These are phyloP conservation scores for Lycophotia porphyrea DNA, from an alignment of 2,888 invertebrate genomes.

Conservation along the genomic window DNA sequence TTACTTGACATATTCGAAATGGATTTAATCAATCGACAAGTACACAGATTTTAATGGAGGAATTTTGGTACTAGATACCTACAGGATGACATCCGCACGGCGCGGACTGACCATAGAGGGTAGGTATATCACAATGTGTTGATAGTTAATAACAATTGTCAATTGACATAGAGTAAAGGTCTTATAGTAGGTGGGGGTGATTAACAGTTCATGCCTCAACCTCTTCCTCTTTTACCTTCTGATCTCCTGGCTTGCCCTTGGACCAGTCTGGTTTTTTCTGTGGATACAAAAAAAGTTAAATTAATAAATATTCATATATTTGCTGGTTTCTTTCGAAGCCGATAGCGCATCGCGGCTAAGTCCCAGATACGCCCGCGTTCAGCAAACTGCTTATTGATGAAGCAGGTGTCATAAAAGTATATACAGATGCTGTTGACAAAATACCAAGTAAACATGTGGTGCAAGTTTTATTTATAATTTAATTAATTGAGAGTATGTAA, in stretches of 20 bases:
- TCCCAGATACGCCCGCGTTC: constrained; percentile 60
- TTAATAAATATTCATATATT: constrained; percentile 32
- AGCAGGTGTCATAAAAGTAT: constrained; percentile 62
- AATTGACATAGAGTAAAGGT: constrained; percentile 80
- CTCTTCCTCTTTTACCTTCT: constrained; percentile 96
- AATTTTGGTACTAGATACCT: constrained; percentile 70
- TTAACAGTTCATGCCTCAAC: constrained; percentile 94
- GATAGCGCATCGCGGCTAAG: constrained; percentile 66
- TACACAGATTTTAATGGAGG: constrained; percentile 78
- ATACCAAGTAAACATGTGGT: constrained; percentile 55
- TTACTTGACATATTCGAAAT: constrained; percentile 81
- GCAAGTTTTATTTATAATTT: constrained; percentile 57
- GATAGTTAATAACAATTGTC: constrained; percentile 80
- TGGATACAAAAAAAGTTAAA: constrained; percentile 78
- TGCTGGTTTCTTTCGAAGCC: constrained; percentile 27
- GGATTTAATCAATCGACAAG: constrained; percentile 75
- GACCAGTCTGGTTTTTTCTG: constrained; percentile 99
- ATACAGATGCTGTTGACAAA: constrained; percentile 58
- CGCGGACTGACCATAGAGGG: constrained; percentile 62
- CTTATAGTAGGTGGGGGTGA: constrained; percentile 81
- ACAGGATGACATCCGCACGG: constrained; percentile 50
- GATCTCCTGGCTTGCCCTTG: constrained; percentile 96
- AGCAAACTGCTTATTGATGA: constrained; percentile 51
- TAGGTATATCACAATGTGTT: constrained; percentile 81
- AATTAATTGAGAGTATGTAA: background rate